Percentiles rank a stretch among this genome's conserved stretches.
Evolutionary conservation across 2,888 invertebrate species (phyloP).

Genomic region (Platerodrilus igneus): DNA sequence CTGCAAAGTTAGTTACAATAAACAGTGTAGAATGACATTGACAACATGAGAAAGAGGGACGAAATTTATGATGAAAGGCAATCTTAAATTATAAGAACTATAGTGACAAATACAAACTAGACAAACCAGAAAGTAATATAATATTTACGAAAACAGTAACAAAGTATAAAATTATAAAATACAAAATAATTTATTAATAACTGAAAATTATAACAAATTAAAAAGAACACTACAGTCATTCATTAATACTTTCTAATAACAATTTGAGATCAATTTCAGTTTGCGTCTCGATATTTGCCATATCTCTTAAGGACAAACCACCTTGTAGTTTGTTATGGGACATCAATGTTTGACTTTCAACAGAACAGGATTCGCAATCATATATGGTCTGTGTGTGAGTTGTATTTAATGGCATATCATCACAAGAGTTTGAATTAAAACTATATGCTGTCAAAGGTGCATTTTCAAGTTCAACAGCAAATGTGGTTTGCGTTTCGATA

Average conservation of each 20-base stretch:
- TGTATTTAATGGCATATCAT: conserved; percentile 50
- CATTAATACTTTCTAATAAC: conserved; percentile 45
- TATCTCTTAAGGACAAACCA: conserved; percentile 36
- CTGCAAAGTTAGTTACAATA: too few species aligned
- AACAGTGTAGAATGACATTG: too few species aligned
- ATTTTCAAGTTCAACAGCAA: conserved; percentile 50
- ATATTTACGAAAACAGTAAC: too few species aligned
- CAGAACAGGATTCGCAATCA: conserved; percentile 54
- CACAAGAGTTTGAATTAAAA: conserved; percentile 45
- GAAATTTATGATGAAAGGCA: too few species aligned
- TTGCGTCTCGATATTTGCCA: conserved; percentile 53
- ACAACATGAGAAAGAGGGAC: too few species aligned
- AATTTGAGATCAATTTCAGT: conserved; percentile 49
- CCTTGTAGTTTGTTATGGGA: conserved; percentile 32
- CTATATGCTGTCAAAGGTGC: too few species aligned
- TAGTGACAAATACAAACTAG: too few species aligned
- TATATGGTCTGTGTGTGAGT: conserved; percentile 61
- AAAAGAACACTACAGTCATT: conserved; percentile 41
- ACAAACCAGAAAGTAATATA: too few species aligned
- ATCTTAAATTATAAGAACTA: too few species aligned
- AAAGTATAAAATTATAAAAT: too few species aligned
- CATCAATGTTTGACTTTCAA: conserved; percentile 56
- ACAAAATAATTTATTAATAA: too few species aligned
- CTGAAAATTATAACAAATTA: conserved; percentile 23
- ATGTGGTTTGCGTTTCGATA: conserved; percentile 41